Evolutionary conservation across 1,140 invertebrate genomes (phyloP).

Genomic region (Zophobas morio): DNA sequence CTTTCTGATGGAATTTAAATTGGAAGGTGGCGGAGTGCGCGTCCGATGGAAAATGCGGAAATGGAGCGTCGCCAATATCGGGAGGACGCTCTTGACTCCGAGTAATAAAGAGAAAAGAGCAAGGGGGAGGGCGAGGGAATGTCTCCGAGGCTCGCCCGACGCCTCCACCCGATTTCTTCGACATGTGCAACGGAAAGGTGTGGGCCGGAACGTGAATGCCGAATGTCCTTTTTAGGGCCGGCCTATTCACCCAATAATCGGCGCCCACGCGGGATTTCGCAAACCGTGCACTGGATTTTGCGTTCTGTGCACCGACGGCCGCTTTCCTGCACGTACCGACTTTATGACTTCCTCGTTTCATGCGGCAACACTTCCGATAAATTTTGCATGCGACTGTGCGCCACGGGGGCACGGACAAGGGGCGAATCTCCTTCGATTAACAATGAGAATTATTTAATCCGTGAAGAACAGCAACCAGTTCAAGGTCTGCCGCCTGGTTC

Average conservation of each 20-base stretch:
- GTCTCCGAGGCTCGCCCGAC: conserved; percentile 3
- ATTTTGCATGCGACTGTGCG: background rate
- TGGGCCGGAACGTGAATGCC: background rate
- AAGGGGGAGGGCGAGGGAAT: background rate
- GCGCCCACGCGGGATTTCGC: conserved; percentile 1
- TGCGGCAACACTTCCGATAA: background rate
- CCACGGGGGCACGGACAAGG: no score
- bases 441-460: conserved; percentile 11
- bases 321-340: background rate
- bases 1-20: conserved; percentile 11
- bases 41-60: conserved; percentile 24
- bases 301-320: no score
- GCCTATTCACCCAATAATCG: conserved; percentile 21
- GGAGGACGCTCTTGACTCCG: background rate
- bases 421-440: background rate
- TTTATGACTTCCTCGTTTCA: background rate
- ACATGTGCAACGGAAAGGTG: background rate
- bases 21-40: background rate
- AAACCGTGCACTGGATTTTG: background rate
- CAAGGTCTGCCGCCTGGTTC: conserved; percentile 6
- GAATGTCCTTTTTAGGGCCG: conserved; percentile 22
- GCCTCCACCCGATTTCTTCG: conserved; percentile 12
- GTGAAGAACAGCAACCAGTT: conserved; percentile 8
- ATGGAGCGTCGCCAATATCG: conserved; percentile 13
- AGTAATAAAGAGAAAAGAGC: conserved; percentile 13